phyloP scores from a whole-genome alignment of 2,797 vertebrate genomes.

The Smutsia gigantea region DNA sequence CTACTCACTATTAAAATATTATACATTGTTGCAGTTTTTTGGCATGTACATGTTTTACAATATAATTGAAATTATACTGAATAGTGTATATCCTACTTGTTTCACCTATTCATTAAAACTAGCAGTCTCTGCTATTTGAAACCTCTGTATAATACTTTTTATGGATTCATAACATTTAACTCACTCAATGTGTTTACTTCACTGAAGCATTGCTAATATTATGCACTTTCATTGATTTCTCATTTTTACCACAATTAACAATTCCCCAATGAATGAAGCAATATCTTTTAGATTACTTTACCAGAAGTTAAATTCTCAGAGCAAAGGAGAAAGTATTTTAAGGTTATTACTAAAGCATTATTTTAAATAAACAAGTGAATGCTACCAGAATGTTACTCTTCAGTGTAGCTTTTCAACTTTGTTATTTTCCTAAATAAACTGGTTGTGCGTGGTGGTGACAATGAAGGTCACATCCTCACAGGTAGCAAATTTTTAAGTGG shows the following conservation, averaged over 20 bases:
- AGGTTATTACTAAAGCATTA: not conserved
- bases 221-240: constrained; percentile 6
- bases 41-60: not conserved
- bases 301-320: not conserved
- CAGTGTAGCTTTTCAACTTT: not conserved
- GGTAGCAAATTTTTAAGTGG: not conserved
- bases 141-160: not conserved
- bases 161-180: not conserved
- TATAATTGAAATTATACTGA: not conserved
- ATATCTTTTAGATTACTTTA: not conserved
- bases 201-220: not conserved
- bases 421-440: not conserved
- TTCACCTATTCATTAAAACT: not conserved
- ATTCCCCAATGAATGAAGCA: not conserved
- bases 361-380: not conserved
- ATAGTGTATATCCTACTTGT: not conserved
- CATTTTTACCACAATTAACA: not conserved
- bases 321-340: not conserved
- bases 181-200: not conserved
- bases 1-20: not conserved
- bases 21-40: not conserved
- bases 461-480: not conserved
- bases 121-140: not conserved
- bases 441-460: not conserved
- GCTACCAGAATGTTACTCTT: not conserved